Base-by-base conservation (phyloP, 2,888 invertebrate species). In the Glaucopsyche alexis region DNA sequence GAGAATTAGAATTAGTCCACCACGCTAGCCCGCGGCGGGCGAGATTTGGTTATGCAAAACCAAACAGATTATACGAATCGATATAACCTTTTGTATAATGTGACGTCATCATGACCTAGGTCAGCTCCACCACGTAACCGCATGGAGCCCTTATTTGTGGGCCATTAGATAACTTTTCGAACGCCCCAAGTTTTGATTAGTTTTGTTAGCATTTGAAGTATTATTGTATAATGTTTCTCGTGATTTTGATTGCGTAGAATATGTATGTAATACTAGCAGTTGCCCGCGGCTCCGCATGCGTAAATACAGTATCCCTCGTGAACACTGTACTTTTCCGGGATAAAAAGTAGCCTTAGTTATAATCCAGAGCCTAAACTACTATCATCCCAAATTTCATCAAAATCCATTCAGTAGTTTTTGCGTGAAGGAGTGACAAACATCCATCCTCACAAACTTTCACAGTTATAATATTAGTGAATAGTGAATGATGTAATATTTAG, bases 211-310 rank as follows among this genome's bases (percentile, higher is more conserved):
- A 16, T 16, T 65, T 65, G 16, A 16, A 42, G 40, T 66, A n/a
- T 9, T 66, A 76, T 74, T 73, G 72, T 70, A 74, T 74, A 74
- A 76, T 74, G 72, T 74, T 64, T 72, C 70, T 72, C 60, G 29
- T 11, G 42, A 71, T 60, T 60, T 47, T 13, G 47, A 13, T 47
- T 47, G 60, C 29, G 11, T 60, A 29, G 11, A 60, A 19, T 60
- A 60, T 52, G 3, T 7, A 16, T 29, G 29, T 29, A n/a, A n/a
- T n/a, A n/a, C n/a, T n/a, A n/a, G n/a, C n/a, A 16, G 9, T 55
- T 40, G 40, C 6, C 40, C 40, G 40, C 40, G 40, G 40, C 4
- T 40, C 3, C 40, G 40, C 6, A 40, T 40, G n/a, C n/a, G 40
- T 40, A 40, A 40, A 40, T 40, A 40, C 40, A 40, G 40, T 40